Evolutionary conservation across 2,888 invertebrate species (phyloP).

Genomic region (Volucella bombylans): DNA sequence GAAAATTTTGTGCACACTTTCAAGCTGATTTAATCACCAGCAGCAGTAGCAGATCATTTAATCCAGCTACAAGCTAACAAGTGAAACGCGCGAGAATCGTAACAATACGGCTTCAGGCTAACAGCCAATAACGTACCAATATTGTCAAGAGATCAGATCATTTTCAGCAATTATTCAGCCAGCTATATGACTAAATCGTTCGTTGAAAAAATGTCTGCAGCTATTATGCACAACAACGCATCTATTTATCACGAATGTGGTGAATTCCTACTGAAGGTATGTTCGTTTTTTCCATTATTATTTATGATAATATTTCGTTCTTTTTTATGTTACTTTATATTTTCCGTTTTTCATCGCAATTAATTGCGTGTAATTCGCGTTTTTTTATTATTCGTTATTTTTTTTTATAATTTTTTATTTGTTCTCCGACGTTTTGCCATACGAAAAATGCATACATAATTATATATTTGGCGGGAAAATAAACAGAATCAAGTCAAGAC

Average conservation of each 20-base stretch:
- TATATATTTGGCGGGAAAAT: conserved; percentile 72
- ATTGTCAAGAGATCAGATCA: conserved; percentile 36
- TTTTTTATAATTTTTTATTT: conserved; percentile 7
- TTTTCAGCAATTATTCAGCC: conserved; percentile 59
- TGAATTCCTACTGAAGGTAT: conserved; percentile 72
- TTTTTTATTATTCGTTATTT: conserved; percentile 37
- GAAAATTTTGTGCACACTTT: conserved; percentile 11
- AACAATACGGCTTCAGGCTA: conserved; percentile 23
- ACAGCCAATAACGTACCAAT: neutral
- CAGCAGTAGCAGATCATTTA: conserved; percentile 1
- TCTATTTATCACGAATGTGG: conserved; percentile 73
- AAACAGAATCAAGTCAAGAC: conserved; percentile 40
- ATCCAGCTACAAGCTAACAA: conserved; percentile 32
- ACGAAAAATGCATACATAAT: conserved; percentile 71
- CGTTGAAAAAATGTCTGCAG: conserved; percentile 72
- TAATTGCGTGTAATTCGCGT: conserved; percentile 59
- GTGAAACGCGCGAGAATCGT: conserved; percentile 8
- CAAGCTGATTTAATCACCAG: conserved; percentile 1
- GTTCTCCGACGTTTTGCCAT: conserved; percentile 18
- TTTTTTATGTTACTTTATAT: conserved; percentile 11
- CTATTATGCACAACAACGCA: conserved; percentile 73
- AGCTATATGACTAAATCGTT: conserved; percentile 70
- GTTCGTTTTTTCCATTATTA: conserved; percentile 41
- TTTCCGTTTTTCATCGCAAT: conserved; percentile 44
- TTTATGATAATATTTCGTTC: neutral